Conservation (phyloP, 2,113 vertebrate species). For the Glaucomys volans region DNA sequence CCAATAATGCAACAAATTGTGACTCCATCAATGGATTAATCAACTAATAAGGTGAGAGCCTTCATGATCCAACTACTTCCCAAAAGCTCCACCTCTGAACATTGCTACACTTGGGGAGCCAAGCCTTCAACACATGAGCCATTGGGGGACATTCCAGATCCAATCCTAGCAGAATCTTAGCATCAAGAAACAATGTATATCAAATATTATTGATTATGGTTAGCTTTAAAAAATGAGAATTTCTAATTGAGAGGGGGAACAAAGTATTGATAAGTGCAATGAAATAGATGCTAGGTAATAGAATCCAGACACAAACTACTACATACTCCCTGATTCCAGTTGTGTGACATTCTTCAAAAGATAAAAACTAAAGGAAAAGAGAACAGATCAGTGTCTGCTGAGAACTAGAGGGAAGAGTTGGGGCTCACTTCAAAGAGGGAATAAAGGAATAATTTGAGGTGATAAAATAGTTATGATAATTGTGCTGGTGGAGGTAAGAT, state of each 20-base stretch:
- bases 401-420: background rate
- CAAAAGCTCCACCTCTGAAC: background rate
- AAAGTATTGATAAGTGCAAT: background rate
- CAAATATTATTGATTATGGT: background rate
- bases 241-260: background rate
- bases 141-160: background rate
- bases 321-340: background rate
- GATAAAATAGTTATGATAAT: background rate
- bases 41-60: background rate
- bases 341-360: conserved; percentile 7
- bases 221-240: conserved; percentile 28
- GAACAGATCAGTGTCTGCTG: background rate
- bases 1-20: background rate
- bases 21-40: background rate
- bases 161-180: background rate
- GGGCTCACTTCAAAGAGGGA: background rate
- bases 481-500: background rate
- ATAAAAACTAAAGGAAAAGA: background rate
- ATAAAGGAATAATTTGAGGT: background rate
- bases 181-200: background rate
- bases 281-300: background rate
- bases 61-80: background rate
- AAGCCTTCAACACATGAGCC: background rate
- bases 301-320: background rate
- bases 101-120: background rate